Evolutionary conservation across 2,888 invertebrate species (phyloP).

Genomic region (Cephus rjabovi): DNA sequence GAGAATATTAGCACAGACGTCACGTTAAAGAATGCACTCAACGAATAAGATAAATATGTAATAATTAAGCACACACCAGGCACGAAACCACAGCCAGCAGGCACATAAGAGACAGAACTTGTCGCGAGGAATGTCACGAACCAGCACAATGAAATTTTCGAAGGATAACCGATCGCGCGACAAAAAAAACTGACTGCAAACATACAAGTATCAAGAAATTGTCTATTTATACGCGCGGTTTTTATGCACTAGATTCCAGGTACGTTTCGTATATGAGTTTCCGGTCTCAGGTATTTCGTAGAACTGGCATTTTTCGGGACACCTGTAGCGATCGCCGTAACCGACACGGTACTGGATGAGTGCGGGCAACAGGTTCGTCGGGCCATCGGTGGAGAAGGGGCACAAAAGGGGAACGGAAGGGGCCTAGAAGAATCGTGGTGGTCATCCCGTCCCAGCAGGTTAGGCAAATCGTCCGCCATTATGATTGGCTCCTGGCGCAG

Average conservation of each 20-base stretch:
- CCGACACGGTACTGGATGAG: constrained; percentile 25
- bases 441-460: constrained; percentile 27
- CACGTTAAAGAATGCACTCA: neutral
- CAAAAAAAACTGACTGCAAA: neutral
- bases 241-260: neutral
- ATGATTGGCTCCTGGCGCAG: constrained; percentile 35
- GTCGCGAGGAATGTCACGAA: neutral
- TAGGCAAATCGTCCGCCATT: constrained; percentile 50
- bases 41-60: neutral
- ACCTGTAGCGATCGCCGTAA: constrained; percentile 24
- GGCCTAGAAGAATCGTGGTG: constrained; percentile 48
- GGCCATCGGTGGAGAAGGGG: constrained; percentile 13
- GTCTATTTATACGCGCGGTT: too few relatives aligned
- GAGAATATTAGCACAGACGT: neutral
- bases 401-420: constrained; percentile 39
- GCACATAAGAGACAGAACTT: neutral
- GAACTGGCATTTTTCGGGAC: constrained; percentile 14
- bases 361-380: constrained; percentile 37
- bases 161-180: neutral
- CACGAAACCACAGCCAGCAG: neutral
- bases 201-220: neutral
- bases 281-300: constrained; percentile 9
- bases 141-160: neutral
- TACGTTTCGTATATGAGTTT: neutral
- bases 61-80: neutral